A percentile compares a stretch with the other conserved stretches of the same genome.
These are phyloP conservation scores for Papilio elwesi DNA, from an alignment of 2,888 invertebrate species.

Conservation along the genomic window DNA sequence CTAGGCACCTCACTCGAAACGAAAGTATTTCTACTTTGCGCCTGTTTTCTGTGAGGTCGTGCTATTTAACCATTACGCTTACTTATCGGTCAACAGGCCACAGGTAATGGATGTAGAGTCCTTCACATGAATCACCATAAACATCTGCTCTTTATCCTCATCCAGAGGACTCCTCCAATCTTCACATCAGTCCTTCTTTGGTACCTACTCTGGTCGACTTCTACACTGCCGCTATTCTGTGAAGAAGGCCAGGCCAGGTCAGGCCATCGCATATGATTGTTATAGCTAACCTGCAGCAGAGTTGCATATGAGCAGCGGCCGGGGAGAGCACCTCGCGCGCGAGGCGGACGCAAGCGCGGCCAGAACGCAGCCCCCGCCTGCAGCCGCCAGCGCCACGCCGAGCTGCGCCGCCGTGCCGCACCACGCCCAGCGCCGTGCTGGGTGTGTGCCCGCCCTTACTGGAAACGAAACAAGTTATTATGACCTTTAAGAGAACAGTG, in stretches of 20 bases:
- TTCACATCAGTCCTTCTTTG: too few relatives aligned
- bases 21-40: too few relatives aligned
- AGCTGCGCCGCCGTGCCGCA: constrained; percentile 88
- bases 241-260: too few relatives aligned
- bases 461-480: constrained; percentile 39
- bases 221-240: too few relatives aligned
- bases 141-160: neutral
- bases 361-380: constrained; percentile 88
- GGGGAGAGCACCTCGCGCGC: constrained; percentile 86
- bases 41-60: too few relatives aligned
- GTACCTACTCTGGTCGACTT: too few relatives aligned
- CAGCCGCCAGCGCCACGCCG: constrained; percentile 87
- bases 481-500: too few relatives aligned
- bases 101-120: too few relatives aligned
- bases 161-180: neutral
- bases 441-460: constrained; percentile 75
- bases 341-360: constrained; percentile 92
- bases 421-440: constrained; percentile 90
- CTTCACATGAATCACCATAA: neutral
- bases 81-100: too few relatives aligned
- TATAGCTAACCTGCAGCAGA: constrained; percentile 88
- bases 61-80: too few relatives aligned
- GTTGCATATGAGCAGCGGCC: constrained; percentile 89
- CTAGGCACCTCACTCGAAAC: too few relatives aligned
- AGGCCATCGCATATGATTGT: neutral